phyloP scores from a whole-genome alignment of 2,113 vertebrate genomes.

The Brienomyrus longianalis region DNA sequence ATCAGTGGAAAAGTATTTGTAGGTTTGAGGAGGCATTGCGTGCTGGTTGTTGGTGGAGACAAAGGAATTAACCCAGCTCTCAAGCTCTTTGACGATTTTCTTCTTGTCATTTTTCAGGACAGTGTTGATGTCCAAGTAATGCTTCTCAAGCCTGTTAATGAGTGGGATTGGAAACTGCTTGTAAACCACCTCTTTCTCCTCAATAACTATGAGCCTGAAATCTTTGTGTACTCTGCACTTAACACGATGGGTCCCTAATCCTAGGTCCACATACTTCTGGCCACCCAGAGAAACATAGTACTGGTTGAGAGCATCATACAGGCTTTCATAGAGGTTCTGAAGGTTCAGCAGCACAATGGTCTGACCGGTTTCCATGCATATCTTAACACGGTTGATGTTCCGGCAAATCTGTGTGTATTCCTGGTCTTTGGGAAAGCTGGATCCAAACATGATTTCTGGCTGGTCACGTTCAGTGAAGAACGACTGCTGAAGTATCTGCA shows the following conservation, averaged over 20 bases:
- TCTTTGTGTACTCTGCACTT: constrained; percentile 85
- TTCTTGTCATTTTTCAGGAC: constrained; percentile 68
- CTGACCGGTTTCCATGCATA: constrained; percentile 93
- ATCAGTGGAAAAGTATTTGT: constrained; percentile 65
- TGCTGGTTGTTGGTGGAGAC: constrained; percentile 32
- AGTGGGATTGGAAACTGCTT: constrained; percentile 86
- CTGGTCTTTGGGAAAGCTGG: constrained; percentile 89
- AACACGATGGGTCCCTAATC: constrained; percentile 89
- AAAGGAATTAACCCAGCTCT: constrained; percentile 68
- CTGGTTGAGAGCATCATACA: constrained; percentile 93
- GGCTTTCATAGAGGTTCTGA: constrained; percentile 93
- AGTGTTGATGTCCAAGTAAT: constrained; percentile 82
- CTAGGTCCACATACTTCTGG: constrained; percentile 91
- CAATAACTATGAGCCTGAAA: constrained; percentile 85
- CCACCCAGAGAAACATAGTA: constrained; percentile 89
- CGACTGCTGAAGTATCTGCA: constrained; percentile 81
- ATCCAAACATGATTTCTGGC: constrained; percentile 92
- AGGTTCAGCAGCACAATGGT: constrained; percentile 85
- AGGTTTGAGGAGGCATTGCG: constrained; percentile 26
- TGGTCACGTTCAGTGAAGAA: constrained; percentile 65
- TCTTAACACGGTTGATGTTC: constrained; percentile 90
- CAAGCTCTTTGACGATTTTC: constrained; percentile 55
- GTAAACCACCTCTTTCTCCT: constrained; percentile 86
- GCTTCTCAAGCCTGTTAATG: constrained; percentile 95
- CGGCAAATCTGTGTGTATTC: constrained; percentile 91